Evolutionary conservation across 2,797 vertebrate species (phyloP).

Genomic region (Sciurus carolinensis): DNA sequence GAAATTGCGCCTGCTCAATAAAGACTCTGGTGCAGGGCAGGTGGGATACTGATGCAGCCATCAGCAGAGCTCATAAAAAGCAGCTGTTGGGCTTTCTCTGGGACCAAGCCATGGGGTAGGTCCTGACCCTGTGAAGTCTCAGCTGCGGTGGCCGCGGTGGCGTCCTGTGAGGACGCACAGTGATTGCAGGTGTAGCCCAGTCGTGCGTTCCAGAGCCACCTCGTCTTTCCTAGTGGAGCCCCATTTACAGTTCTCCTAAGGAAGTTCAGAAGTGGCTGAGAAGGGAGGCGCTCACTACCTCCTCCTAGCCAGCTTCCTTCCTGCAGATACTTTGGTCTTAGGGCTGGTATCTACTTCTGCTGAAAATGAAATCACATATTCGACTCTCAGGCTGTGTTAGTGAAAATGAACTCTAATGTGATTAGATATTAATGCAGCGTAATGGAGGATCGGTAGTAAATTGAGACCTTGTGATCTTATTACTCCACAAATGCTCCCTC

Average conservation of each 20-base stretch:
- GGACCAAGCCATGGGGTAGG: fast-evolving
- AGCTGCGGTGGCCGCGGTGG: neutral
- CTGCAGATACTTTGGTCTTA: slow-evolving; percentile 41
- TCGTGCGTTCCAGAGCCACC: fast-evolving
- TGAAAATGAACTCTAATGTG: slow-evolving; percentile 78
- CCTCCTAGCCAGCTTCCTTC: slow-evolving; percentile 47
- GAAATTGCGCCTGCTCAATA: neutral
- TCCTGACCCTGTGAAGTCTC: neutral
- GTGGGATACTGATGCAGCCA: neutral
- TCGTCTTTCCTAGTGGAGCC: neutral
- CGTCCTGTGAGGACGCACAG: neutral
- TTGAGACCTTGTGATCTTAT: slow-evolving; percentile 75
- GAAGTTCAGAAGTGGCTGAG: neutral
- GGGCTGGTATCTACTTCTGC: slow-evolving; percentile 71
- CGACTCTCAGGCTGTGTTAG: slow-evolving; percentile 77
- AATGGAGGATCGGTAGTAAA: slow-evolving; percentile 72
- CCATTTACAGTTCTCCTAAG: neutral
- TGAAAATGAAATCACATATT: slow-evolving; percentile 79
- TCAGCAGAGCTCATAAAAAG: neutral
- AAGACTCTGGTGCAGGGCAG: neutral
- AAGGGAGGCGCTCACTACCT: neutral
- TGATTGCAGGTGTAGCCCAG: neutral
- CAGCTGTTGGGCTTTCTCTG: fast-evolving
- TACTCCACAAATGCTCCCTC: slow-evolving; percentile 41
- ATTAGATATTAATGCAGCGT: slow-evolving; percentile 79